These are phyloP conservation scores for Pogonocherus hispidulus DNA, from an alignment of 2,888 invertebrate genomes.

Conservation along the genomic window DNA sequence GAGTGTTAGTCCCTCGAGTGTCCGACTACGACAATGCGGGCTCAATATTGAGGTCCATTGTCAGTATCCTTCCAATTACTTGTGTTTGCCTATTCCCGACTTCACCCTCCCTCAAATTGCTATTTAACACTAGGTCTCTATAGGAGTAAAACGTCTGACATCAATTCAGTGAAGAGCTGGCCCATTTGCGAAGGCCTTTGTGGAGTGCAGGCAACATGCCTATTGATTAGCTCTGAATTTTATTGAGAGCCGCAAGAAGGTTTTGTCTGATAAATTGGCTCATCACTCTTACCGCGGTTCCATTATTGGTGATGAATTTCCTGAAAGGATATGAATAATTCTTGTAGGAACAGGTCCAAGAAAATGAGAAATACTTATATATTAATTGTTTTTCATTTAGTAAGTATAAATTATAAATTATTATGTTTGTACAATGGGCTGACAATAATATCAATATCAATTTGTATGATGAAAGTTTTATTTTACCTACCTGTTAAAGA, in stretches of 20 bases:
- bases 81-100: constrained; percentile 39
- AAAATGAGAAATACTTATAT: no score
- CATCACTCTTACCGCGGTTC: neutral
- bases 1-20: constrained; percentile 22
- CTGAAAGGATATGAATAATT: neutral
- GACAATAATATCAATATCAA: no score
- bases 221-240: constrained; percentile 26
- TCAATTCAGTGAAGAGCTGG: constrained; percentile 16
- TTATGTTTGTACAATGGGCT: no score
- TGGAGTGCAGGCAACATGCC: constrained; percentile 12
- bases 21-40: constrained; percentile 21
- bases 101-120: constrained; percentile 38
- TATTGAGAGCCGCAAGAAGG: neutral
- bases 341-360: no score
- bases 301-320: neutral
- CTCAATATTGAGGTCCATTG: constrained; percentile 35
- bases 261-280: constrained; percentile 20
- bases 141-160: constrained; percentile 24
- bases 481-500: no score
- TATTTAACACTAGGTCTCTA: constrained; percentile 31
- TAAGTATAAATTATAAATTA: no score
- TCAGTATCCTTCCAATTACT: constrained; percentile 41
- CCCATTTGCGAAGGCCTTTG: constrained; percentile 19
- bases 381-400: no score
- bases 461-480: no score